Base-by-base conservation (phyloP, 2,888 invertebrate genomes). In the Ecdyonurus torrentis region DNA sequence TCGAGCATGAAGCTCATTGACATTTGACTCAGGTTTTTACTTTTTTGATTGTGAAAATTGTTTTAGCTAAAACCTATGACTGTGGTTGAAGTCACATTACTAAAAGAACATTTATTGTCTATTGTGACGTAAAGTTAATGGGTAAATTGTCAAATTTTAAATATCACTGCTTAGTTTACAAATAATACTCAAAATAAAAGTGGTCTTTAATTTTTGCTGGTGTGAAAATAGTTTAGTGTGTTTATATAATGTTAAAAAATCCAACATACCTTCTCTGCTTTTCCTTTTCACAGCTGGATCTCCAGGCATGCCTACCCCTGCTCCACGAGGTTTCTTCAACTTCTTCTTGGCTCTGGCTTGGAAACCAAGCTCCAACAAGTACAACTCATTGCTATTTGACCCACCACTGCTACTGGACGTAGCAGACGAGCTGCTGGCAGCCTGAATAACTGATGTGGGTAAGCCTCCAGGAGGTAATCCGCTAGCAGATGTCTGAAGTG, bases 221-320 rank as follows among this genome's bases (percentile, higher is more conserved):
- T 59, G 37, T 18, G 58, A 15, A 19, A 58, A 58, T 18, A 18
- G 10, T 19, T 19, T 18, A 18, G 10, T 19, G 22, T 19, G 15
- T 55, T 53, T 25, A 60, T 60, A 62, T 52, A 22, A 61, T 23
- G 25, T 23, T 23, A 58, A 23, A 61, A n/a, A 53, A 18, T n/a
- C 20, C 18, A 37, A 19, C 15, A 65, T 64, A 73, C 73, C 95
- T 79, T 96, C 96, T 74, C 95, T 84, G 74, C 91, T 91, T 79
- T 93, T 93, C 76, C 94, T 83, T 76, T 94, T 94, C 22, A 91
- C 89, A 63, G 79, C 74, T 18, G 84, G 80, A 67, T 89, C 85
- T 19, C 63, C 63, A 23, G 63, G 59, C 23, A 63, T 37, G 55
- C 62, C 53, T 18, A 50, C 37, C 23, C 59, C 63, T 2, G 63